Evolutionary conservation across 2,888 invertebrate genomes (phyloP), one percentile per base, ranked within the genome.

Genomic region (Oscheius sp.): DNA sequence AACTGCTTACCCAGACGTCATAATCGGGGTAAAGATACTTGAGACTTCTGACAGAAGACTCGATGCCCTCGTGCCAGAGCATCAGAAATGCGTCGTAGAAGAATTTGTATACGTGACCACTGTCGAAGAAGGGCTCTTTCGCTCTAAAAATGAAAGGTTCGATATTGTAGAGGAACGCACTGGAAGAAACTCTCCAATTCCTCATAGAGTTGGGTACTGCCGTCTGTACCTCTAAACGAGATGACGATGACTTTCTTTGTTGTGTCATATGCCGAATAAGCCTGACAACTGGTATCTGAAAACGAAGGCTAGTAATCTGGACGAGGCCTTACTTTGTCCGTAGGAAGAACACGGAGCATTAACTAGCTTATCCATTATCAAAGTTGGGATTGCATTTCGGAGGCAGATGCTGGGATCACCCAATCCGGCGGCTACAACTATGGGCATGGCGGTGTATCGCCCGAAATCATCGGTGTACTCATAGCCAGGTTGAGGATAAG

Each of bases 341-440:
- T 49, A 49, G n/a, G 18, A 5, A 29, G 49, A 49, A 27, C 66
- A 66, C 6, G 46, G 49, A 7, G 52, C 46, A n/a, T 52, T 25
- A n/a, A 49, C 49, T 7, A 16, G 46, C 29, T 25, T 27, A 13
- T 16, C 25, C 2, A 66, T 23, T 49, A 16, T 27, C 6, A 49
- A n/a, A 2, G 66, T 29, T 2, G 66, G 66, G 23, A 66, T 16
- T 1, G 46, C 21, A 27, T 66, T 66, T 27, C 66, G 46, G 27
- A 83, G 70, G 59, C 84, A 84, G 27, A 72, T 69, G n/a, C 77
- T 75, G 12, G 84, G 81, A 25, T 79, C 55, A 69, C 76, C 74
- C 23, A 75, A 72, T 35, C 77, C 81, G 1, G 81, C 79, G 0
- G 77, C 80, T 1, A 77, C 73, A 21, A 74, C 66, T 16, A 81